A percentile compares a stretch with the other conserved stretches of the same genome.
These are phyloP conservation scores for Ibidorhyncha struthersii DNA, from an alignment of 2,113 vertebrate genomes.

Conservation along the genomic window DNA sequence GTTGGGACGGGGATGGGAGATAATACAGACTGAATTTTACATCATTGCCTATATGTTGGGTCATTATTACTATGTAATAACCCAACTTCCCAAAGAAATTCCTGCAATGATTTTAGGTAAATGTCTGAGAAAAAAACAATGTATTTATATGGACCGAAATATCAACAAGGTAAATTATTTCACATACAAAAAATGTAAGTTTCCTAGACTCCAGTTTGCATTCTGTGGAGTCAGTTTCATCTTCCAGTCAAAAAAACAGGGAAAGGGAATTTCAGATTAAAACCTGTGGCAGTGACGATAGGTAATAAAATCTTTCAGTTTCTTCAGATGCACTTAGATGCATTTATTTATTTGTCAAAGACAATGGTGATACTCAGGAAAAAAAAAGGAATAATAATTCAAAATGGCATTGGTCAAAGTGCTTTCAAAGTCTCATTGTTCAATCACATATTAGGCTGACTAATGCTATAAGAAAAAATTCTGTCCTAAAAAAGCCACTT, in stretches of 20 bases:
- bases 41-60: background rate
- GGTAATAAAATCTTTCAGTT: background rate
- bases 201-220: background rate
- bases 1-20: background rate
- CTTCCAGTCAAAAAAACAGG: background rate
- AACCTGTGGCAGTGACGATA: background rate
- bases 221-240: background rate
- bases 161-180: background rate
- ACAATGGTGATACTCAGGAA: fast-evolving
- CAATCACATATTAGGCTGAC: background rate
- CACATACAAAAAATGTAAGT: background rate
- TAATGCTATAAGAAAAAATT: background rate
- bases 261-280: background rate
- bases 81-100: background rate
- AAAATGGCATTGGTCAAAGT: background rate
- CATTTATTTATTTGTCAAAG: background rate
- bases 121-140: background rate
- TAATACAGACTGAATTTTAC: background rate
- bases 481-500: background rate
- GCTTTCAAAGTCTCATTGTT: background rate
- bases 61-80: background rate
- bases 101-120: background rate
- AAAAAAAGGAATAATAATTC: background rate
- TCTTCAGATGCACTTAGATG: background rate
- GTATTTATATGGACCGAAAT: background rate